These are phyloP conservation scores for Vireo altiloquus DNA, from an alignment of 2,113 vertebrate species.

Conservation along the genomic window DNA sequence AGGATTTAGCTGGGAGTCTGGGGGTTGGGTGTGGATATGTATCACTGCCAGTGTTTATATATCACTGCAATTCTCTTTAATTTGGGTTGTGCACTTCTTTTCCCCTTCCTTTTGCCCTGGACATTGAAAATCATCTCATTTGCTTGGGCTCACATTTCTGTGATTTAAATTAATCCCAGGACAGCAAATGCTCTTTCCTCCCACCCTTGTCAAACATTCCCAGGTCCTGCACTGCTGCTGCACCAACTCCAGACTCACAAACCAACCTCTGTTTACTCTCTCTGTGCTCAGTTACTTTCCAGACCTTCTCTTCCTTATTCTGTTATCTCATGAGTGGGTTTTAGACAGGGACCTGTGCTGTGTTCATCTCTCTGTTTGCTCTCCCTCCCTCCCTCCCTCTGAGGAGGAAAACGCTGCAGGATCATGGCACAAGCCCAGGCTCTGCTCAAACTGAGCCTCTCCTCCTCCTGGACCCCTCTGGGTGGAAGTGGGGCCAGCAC, in stretches of 20 bases:
- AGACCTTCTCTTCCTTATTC: not conserved
- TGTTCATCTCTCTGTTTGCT: not conserved
- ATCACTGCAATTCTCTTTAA: not conserved
- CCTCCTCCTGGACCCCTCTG: not conserved
- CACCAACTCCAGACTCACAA: not conserved
- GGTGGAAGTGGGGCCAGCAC: accelerated
- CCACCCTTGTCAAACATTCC: not conserved
- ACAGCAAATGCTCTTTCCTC: not conserved
- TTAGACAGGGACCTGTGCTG: not conserved
- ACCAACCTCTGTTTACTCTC: not conserved
- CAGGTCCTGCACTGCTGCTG: not conserved
- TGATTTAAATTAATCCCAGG: not conserved
- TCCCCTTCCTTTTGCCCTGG: not conserved
- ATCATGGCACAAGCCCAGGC: not conserved
- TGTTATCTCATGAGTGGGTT: not conserved
- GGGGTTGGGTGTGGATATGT: not conserved
- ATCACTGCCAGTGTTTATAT: accelerated
- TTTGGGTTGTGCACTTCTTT: not conserved
- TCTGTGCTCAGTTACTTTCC: no score
- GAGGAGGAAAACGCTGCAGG: not conserved
- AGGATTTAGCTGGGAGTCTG: not conserved
- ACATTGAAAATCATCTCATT: not conserved
- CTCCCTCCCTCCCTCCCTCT: accelerated
- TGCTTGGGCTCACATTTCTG: not conserved
- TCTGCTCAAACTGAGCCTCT: accelerated